Evolutionary conservation across 2,113 vertebrate genomes (phyloP).

Genomic region (Orycteropus afer): DNA sequence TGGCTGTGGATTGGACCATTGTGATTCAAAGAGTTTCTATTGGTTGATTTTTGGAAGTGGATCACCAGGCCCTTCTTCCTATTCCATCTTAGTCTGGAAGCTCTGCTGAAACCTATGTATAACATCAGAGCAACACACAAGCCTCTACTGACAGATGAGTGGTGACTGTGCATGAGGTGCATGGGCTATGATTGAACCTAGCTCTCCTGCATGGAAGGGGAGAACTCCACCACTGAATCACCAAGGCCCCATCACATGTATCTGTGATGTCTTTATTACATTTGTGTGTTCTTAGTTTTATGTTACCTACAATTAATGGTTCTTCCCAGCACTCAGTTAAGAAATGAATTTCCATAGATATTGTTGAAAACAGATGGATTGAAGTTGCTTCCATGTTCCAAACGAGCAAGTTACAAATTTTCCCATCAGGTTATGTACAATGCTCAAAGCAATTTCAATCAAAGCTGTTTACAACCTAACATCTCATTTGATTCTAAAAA

Average conservation of each 20-base stretch:
- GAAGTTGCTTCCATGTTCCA: background rate
- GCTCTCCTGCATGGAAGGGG: background rate
- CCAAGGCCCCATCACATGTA: background rate
- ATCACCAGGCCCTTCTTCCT: background rate
- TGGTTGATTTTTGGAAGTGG: background rate
- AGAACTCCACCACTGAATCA: background rate
- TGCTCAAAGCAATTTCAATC: background rate
- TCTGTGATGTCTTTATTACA: background rate
- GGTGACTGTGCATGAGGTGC: background rate
- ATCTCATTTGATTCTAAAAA: constrained; percentile 12
- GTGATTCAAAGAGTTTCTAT: background rate
- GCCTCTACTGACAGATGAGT: background rate
- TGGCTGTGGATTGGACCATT: background rate
- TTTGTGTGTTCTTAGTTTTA: background rate
- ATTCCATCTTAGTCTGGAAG: background rate
- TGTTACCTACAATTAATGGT: background rate
- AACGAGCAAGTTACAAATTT: background rate
- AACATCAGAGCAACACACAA: background rate
- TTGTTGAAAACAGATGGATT: background rate
- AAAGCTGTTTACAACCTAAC: background rate
- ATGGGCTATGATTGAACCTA: background rate
- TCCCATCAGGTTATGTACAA: background rate
- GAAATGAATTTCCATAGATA: constrained; percentile 28
- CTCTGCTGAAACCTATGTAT: background rate
- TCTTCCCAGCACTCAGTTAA: background rate